These are phyloP conservation scores for Amblyopsis hoosieri DNA, from an alignment of 2,797 vertebrate species.

Conservation along the genomic window DNA sequence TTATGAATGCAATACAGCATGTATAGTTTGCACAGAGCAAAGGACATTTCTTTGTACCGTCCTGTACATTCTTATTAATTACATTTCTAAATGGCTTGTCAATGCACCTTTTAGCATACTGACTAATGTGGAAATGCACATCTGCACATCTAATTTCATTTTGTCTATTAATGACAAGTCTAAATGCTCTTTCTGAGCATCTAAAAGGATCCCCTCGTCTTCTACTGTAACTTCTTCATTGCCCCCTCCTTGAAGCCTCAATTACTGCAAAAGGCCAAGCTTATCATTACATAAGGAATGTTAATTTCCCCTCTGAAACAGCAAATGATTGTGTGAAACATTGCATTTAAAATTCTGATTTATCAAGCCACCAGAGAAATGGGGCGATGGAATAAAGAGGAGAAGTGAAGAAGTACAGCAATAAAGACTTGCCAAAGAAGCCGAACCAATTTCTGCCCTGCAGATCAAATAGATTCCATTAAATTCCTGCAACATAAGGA, in stretches of 20 bases:
- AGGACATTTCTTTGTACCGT: too few relatives aligned
- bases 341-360: slow-evolving; percentile 68
- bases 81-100: not conserved
- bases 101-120: not conserved
- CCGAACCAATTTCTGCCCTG: slow-evolving; percentile 24
- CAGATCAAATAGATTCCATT: slow-evolving; percentile 63
- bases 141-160: slow-evolving; percentile 23
- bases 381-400: slow-evolving; percentile 16
- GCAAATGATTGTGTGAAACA: slow-evolving; percentile 60
- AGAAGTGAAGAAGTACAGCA: slow-evolving; percentile 20
- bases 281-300: slow-evolving; percentile 60
- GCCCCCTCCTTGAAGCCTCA: slow-evolving; percentile 60
- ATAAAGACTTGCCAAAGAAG: not conserved
- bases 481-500: slow-evolving; percentile 33
- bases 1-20: not conserved
- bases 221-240: slow-evolving; percentile 42
- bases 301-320: slow-evolving; percentile 68
- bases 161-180: slow-evolving; percentile 22
- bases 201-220: slow-evolving; percentile 33
- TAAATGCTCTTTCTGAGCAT: slow-evolving; percentile 33
- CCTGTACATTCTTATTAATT: not conserved
- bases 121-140: slow-evolving; percentile 8
- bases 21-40: not conserved
- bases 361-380: slow-evolving; percentile 53
- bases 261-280: slow-evolving; percentile 68